Percentiles rank a stretch among this genome's conserved stretches.
phyloP scores from a whole-genome alignment of 2,797 vertebrate species.

The Thalassophryne amazonica region DNA sequence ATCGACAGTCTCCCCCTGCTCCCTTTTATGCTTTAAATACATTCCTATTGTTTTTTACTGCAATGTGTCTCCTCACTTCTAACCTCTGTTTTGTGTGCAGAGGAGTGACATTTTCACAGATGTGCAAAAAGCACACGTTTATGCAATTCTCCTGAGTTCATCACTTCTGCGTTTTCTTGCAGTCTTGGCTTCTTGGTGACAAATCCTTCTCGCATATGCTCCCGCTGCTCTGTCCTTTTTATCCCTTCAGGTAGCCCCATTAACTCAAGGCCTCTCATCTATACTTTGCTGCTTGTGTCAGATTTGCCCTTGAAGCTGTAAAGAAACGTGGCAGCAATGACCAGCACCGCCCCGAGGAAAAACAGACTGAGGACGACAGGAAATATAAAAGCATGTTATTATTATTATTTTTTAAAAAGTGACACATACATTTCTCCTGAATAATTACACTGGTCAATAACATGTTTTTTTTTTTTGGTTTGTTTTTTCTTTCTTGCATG shows the following conservation, averaged over 20 bases:
- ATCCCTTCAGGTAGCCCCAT: neutral
- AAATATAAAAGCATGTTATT: neutral
- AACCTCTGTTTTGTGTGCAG: neutral
- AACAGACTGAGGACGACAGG: slow-evolving; percentile 79
- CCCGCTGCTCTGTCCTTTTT: neutral
- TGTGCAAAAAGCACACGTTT: no score
- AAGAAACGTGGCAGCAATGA: slow-evolving; percentile 93
- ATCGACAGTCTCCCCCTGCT: neutral
- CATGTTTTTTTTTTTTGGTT: no score
- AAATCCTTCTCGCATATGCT: neutral
- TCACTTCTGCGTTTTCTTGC: neutral
- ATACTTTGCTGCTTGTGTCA: slow-evolving; percentile 79
- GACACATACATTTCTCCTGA: no score
- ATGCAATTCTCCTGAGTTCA: no score
- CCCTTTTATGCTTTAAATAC: neutral
- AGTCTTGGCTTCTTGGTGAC: neutral
- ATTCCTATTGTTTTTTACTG: neutral
- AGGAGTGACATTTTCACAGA: slow-evolving; percentile 1
- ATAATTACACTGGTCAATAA: no score
- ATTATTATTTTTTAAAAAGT: neutral
- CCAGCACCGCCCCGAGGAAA: slow-evolving; percentile 88
- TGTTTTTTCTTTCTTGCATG: no score
- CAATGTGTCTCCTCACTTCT: neutral
- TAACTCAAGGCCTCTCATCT: slow-evolving; percentile 20
- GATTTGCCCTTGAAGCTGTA: slow-evolving; percentile 88